Percentiles rank a stretch among this genome's conserved stretches.
phyloP scores from a whole-genome alignment of 2,888 invertebrate species.

The Acanthosepion esculentum region DNA sequence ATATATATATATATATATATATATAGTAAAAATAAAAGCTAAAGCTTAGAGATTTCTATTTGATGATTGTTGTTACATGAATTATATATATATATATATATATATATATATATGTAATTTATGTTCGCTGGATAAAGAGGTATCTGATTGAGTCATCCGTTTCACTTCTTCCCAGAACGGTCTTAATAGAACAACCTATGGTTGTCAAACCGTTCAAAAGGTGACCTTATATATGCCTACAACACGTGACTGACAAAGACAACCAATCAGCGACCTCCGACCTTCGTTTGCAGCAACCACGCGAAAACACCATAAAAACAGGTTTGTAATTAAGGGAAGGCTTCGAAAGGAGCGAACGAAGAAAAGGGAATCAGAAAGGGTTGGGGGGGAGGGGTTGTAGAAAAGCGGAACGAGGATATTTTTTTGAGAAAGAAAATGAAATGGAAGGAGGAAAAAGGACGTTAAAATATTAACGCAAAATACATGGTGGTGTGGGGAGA shows the following conservation, averaged over 20 bases:
- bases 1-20: slow-evolving; percentile 2
- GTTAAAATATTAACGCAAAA: too few species aligned
- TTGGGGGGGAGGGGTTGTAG: background rate
- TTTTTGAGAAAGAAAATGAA: background rate
- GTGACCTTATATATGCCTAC: background rate
- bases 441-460: background rate
- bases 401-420: background rate
- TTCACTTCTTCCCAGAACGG: background rate
- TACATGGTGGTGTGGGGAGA: too few species aligned
- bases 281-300: background rate
- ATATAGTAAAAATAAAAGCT: background rate
- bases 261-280: slow-evolving; percentile 33
- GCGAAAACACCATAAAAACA: slow-evolving; percentile 15
- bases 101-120: background rate
- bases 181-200: background rate
- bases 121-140: background rate
- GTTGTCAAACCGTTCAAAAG: slow-evolving; percentile 15
- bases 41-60: too few species aligned
- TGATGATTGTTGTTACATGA: too few species aligned
- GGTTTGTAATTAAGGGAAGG: background rate
- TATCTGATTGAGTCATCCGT: background rate
- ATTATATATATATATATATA: background rate
- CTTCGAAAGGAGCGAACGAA: background rate
- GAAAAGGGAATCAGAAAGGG: too few species aligned
- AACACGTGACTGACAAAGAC: slow-evolving; percentile 33